Evolutionary conservation across 2,113 vertebrate genomes (phyloP), one percentile per base, ranked within the genome.

Genomic region (Dicentrarchus labrax): DNA sequence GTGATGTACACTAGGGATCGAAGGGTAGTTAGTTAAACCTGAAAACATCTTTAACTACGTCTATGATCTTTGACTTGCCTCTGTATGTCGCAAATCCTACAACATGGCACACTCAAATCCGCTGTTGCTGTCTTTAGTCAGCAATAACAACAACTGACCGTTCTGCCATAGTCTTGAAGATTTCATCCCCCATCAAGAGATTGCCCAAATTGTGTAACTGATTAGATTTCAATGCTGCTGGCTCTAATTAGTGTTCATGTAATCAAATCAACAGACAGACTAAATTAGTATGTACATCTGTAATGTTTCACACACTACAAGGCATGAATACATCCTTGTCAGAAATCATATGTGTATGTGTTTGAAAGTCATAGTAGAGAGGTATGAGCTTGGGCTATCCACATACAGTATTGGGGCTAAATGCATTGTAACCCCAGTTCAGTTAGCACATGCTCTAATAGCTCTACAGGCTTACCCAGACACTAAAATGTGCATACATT

Each of bases 151-250:
- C 67, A 80, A 60, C 59, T 80, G 78, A 54, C 69, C 22, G 6
- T 45, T 70, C 78, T 65, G 72, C 65, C 16, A 39, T 53, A 3
- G 56, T 51, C 62, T 60, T 59, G 51, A 85, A 78, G 45, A 81
- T 66, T 81, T 86, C 77, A 84, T 73, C 69, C 53, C 54, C 51
- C 65, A 59, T 76, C 61, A 69, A 64, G 30, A 71, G 73, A 73
- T 66, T 1, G 69, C 70, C 48, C 66, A 59, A 73, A 79, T 78
- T 8, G 24, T 81, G 54, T 79, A 81, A 83, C 78, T 82, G 74
- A 93, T 90, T 88, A 69, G 76, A 83, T 90, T 88, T 91, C 66
- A 80, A 67, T 88, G 89, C 80, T 87, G 69, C 74, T 86, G 80
- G 82, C 72, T 84, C 47, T 73, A 88, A 87, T 90, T 88, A 91